Conservation (phyloP, 2,888 invertebrate genomes). For the Melanargia galathea region DNA sequence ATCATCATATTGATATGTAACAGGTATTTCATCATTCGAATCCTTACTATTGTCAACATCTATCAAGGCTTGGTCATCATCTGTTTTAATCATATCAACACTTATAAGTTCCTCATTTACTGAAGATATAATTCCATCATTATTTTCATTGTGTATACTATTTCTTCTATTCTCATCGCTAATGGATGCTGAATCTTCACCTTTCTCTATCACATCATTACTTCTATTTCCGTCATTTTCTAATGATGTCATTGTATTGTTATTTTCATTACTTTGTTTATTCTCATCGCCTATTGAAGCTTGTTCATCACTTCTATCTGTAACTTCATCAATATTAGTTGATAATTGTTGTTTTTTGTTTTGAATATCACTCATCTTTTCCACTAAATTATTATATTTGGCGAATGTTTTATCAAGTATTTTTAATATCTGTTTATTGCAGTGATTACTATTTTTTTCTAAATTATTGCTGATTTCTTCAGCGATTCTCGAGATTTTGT, state of each 20-base stretch:
- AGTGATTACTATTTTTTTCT: neutral
- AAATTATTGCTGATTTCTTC: neutral
- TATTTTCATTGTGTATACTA: neutral
- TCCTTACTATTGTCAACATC: neutral
- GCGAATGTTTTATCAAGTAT: neutral
- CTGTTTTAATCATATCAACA: neutral
- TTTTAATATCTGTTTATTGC: neutral
- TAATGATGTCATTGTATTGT: neutral
- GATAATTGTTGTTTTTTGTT: neutral
- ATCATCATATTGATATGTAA: too few relatives aligned
- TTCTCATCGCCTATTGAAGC: neutral
- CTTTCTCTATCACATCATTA: neutral
- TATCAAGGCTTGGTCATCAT: neutral
- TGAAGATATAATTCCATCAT: neutral
- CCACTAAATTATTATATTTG: neutral
- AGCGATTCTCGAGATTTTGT: neutral
- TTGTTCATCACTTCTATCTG: neutral
- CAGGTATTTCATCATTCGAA: neutral
- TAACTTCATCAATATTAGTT: neutral
- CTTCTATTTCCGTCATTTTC: neutral
- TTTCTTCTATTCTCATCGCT: neutral
- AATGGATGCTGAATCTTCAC: neutral
- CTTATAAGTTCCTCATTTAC: neutral
- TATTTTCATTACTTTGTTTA: neutral
- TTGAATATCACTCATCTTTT: neutral